These are phyloP conservation scores for Scolopax mira DNA, from an alignment of 2,113 vertebrate species.

Conservation along the genomic window DNA sequence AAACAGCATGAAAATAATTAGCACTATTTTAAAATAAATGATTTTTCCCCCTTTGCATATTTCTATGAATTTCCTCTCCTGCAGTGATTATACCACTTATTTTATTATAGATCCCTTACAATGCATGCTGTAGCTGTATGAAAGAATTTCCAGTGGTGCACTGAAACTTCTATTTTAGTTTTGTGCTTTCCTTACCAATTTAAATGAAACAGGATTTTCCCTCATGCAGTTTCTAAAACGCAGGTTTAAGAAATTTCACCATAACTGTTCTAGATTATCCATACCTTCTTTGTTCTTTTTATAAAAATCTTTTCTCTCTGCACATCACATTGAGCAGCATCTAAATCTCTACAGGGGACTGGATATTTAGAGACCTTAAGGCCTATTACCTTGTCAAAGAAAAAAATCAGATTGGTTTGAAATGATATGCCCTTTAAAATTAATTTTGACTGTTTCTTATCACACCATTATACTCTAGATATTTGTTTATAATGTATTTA, in stretches of 20 bases:
- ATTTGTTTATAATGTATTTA: neutral
- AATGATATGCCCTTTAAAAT: neutral
- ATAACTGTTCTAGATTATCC: neutral
- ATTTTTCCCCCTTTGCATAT: neutral
- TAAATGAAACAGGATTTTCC: neutral
- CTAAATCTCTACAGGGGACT: neutral
- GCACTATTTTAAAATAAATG: neutral
- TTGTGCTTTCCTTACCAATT: neutral
- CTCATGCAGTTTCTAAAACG: neutral
- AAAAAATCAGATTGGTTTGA: neutral
- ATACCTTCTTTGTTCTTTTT: neutral
- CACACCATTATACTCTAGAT: neutral
- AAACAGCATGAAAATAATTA: conserved; percentile 26
- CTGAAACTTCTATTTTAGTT: neutral
- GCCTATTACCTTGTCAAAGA: neutral
- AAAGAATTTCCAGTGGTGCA: neutral
- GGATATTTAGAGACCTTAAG: neutral
- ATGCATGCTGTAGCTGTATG: neutral
- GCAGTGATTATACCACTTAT: neutral
- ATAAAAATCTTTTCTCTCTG: neutral
- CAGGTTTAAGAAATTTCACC: neutral
- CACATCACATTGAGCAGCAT: neutral
- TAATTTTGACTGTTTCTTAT: neutral
- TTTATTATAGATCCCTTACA: neutral
- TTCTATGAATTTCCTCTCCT: neutral